Base-by-base conservation (phyloP, 2,797 vertebrate genomes). In the Neopelma chrysocephalum region DNA sequence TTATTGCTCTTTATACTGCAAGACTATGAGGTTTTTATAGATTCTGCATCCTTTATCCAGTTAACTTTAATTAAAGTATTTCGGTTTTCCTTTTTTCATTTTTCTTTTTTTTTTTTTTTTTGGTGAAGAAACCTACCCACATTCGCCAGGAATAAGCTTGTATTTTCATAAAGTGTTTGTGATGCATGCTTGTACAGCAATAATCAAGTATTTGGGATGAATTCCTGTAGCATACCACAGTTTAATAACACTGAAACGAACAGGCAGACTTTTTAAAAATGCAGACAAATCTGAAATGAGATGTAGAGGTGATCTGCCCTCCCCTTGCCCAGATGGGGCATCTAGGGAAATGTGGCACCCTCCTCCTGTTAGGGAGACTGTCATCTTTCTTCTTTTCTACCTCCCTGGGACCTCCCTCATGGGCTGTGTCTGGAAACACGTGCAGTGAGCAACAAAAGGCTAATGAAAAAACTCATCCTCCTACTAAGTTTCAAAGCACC, bases 191-290 rank as follows among this genome's bases (percentile, higher is more conserved):
- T 78, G n/a, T 19, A 75, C 9, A 72, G 51, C 31, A 92, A 77
- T 69, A 87, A 93, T 76, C 47, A 86, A 50, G 9, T 25, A 87
- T 87, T 79, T 29, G 5, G 34, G 68, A 85, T 56, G 1, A 82
- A 92, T 56, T 91, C 64, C 56, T 60, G 36, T 38, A 92, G 56
- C 43, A 56, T 61, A 56, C 22, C 75, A 90, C 21, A 84, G 51
- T 43, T 90, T 48, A 92, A 66, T 87, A 62, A 84, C 93, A 69
- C 27, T 25, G 58, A 84, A 87, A 90, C 56, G 43, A 82, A 79
- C 17, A 66, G 38, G 42, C 5, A 77, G 29, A 57, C 17, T 29
- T 84, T 76, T 71, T 3, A 50, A 94, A 76, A 75, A 91, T 22
- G 4, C 8, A 90, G 27, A 29, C 38, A 78, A 64, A 15, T 7